Evolutionary conservation across 2,113 vertebrate genomes (phyloP), one percentile per base, ranked within the genome.

Genomic region (Carlito syrichta): DNA sequence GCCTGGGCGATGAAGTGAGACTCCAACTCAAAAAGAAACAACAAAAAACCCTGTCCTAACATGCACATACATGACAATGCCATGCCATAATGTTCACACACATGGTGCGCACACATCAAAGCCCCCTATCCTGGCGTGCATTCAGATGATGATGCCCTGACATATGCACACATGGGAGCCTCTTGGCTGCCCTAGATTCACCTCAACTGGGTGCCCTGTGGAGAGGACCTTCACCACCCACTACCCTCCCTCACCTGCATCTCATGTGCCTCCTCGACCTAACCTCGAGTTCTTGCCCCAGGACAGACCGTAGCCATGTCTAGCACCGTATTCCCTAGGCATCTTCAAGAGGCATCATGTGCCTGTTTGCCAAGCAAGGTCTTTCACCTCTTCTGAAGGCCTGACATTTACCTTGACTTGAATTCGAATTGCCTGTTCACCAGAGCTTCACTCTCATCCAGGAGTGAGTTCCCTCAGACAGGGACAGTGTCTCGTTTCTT

Each of bases 291-390:
- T 69, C 38, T 30, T 0, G 20, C 14, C 22, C 13, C 38, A 40
- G 6, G 32, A 16, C 0, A 2, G 17, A 35, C 43, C 19, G 35
- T 0, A 2, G 11, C n/a, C 30, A 35, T 43, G 22, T 71, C 56
- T 11, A 30, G 20, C 74, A 9, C 78, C 32, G 1, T 0, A 3
- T 17, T 66, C 40, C 58, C 71, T 20, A 5, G 23, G 17, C 23
- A 0, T n/a, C 76, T 30, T 43, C 35, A 2, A 58, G 35, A 17
- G 38, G 2, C n/a, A 38, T 38, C 32, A 7, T 32, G 8, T 30
- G 58, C 19, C 25, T 88, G 30, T 69, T 74, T 50, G n/a, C 50
- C 69, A 22, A 12, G 8, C 9, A 17, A 20, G 5, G 12, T 11
- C 8, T 7, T 14, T 20, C 8, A 17, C 30, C 14, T 69, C 56